Evolutionary conservation across 2,797 vertebrate species (phyloP).

Genomic region (Onychomys arenicola): DNA sequence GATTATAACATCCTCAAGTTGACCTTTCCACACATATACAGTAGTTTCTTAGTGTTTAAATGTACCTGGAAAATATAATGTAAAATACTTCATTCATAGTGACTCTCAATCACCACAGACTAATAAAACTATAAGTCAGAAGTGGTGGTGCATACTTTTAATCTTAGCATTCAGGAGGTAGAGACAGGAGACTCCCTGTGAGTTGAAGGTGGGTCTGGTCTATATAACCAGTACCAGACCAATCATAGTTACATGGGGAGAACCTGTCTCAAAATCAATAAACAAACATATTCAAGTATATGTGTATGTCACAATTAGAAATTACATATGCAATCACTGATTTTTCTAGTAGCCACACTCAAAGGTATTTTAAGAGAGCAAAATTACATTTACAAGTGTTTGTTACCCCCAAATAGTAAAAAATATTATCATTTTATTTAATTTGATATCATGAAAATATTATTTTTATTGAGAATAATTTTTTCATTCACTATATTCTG

Average conservation of each 20-base stretch:
- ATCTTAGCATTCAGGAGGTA: neutral
- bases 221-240: neutral
- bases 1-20: neutral
- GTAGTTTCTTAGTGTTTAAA: slow-evolving; percentile 56
- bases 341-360: neutral
- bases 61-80: slow-evolving; percentile 52
- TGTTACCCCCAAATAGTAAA: slow-evolving; percentile 2
- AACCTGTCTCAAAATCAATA: neutral
- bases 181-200: neutral
- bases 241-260: neutral
- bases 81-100: neutral
- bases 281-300: neutral
- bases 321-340: neutral
- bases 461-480: neutral
- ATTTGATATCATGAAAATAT: neutral
- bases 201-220: neutral
- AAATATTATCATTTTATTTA: neutral
- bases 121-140: neutral
- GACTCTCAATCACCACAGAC: neutral
- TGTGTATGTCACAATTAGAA: neutral
- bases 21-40: neutral
- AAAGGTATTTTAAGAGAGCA: neutral
- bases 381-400: slow-evolving; percentile 27
- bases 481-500: neutral
- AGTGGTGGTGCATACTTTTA: neutral